Evolutionary conservation across 1,140 invertebrate species (phyloP), one percentile per base, ranked within the genome.

Genomic region (Spodoptera frugiperda): DNA sequence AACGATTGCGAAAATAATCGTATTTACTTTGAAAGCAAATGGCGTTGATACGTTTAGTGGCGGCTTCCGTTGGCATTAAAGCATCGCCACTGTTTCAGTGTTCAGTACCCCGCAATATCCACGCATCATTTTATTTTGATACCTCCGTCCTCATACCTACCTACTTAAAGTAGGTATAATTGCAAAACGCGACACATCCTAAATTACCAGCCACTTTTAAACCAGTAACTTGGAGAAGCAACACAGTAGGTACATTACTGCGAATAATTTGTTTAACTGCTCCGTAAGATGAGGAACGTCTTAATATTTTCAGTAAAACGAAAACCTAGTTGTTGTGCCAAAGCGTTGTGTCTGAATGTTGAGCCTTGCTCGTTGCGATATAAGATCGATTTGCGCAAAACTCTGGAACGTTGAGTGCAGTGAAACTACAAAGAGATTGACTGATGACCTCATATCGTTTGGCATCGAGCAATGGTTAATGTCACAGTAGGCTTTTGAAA

Each of bases 1-100:
- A 88, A 89, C 84, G 82, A 84, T 86, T 76, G 84, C 85, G 80
- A 90, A 89, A 88, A 89, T 89, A 87, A 87, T 83, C 82, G 55
- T 92, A 84, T 91, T 89, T 90, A 82, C 87, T 91, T 89, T 90
- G 87, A 91, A 87, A 89, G 86, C 87, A 82, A 82, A 65, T 71
- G 70, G 88, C 79, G 90, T 82, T 93, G 91, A 92, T 88, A 87
- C 83, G 53, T 93, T 93, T 91, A 93, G 82, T 84, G 75, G 72
- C 77, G 61, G 77, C 84, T 90, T 93, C 91, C 91, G 90, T 85
- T 91, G 77, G 75, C 71, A 84, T 82, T 83, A 81, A 81, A 84
- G 79, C 78, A 67, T 49, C 82, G 57, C 49, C 63, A 65, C 59
- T 65, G 57, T 65, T 14, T 75, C 59, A 74, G 46, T 65, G 57